Percentiles rank a stretch among this genome's conserved stretches.
These are phyloP conservation scores for Lasioglossum oenotherae DNA, from an alignment of 2,888 invertebrate genomes.

Conservation along the genomic window DNA sequence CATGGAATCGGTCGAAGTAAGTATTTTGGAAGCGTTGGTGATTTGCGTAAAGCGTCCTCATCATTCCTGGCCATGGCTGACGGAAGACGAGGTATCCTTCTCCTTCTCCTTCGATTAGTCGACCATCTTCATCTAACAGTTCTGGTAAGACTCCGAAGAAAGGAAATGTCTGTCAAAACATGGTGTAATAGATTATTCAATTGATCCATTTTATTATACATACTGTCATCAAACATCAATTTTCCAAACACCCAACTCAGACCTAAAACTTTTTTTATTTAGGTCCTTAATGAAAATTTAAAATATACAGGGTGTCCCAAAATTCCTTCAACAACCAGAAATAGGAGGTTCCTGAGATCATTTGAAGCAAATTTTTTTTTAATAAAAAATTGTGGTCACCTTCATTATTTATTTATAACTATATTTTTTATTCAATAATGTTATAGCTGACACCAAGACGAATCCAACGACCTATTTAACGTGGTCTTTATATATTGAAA, in stretches of 20 bases:
- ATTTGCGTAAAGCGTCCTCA: constrained; percentile 96
- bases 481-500: too few species aligned
- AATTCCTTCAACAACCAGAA: too few species aligned
- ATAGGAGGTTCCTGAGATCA: too few species aligned
- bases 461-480: too few species aligned
- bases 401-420: too few species aligned
- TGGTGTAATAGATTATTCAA: neutral
- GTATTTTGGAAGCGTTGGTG: constrained; percentile 95
- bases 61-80: constrained; percentile 99
- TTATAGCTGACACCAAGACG: too few species aligned
- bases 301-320: too few species aligned
- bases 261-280: too few species aligned
- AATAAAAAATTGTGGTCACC: too few species aligned
- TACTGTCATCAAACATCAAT: neutral
- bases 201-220: neutral
- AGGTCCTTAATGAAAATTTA: too few species aligned
- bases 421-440: too few species aligned
- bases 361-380: too few species aligned
- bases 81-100: constrained; percentile 98
- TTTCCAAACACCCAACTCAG: neutral
- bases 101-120: constrained; percentile 93
- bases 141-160: constrained; percentile 98
- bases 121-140: constrained; percentile 94
- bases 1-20: constrained; percentile 98
- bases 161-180: constrained; percentile 91